Base-by-base conservation (phyloP, 2,888 invertebrate genomes). In the Minunthozetes semirufus region DNA sequence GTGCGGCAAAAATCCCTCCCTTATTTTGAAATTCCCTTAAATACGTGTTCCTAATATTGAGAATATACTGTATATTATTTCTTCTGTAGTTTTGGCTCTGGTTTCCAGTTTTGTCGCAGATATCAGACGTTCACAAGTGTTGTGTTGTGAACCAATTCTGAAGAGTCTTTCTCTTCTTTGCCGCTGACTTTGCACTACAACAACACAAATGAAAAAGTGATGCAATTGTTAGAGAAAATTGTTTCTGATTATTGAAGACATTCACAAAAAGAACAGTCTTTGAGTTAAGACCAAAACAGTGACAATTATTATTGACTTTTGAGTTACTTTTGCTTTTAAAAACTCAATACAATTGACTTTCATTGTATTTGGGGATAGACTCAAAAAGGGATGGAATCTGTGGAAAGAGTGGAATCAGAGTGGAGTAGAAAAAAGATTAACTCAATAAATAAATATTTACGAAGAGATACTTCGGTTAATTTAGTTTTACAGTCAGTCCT, bases 131-230 rank as follows among this genome's bases (percentile, higher is more conserved):
- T 42, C 27, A 29, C 15, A 17, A 61, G 61, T 27, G 6, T 27
- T 29, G 61, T 27, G 6, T 27, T 29, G 33, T n/a, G 29, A 22
- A 29, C 29, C 13, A 61, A 61, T 27, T 42, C 42, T 22, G 38
- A 22, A 29, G 13, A 38, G 33, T 22, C 11, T 68, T 61, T 29
- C 9, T 15, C 25, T 11, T 9, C n/a, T 63, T 63, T 29, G 22
- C 42, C 68, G 68, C 68, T 68, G 68, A 68, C 42, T 68, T 22
- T 15, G 68, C 68, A 68, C 68, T 68, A 68, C 42, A 42, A 68
- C 42, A 42, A 68, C 17, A 68, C 19, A 19, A 19, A 22, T 68
- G 38, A 42, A 42, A 68, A 38, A 63, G 33, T 19, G 19, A 63
- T 63, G 38, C 63, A 63, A 63, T 63, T 68, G 68, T 68, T 42